A percentile compares a stretch with the other conserved stretches of the same genome.
Evolutionary conservation across 1,140 invertebrate species (phyloP).

Genomic region (Elysia chlorotica): DNA sequence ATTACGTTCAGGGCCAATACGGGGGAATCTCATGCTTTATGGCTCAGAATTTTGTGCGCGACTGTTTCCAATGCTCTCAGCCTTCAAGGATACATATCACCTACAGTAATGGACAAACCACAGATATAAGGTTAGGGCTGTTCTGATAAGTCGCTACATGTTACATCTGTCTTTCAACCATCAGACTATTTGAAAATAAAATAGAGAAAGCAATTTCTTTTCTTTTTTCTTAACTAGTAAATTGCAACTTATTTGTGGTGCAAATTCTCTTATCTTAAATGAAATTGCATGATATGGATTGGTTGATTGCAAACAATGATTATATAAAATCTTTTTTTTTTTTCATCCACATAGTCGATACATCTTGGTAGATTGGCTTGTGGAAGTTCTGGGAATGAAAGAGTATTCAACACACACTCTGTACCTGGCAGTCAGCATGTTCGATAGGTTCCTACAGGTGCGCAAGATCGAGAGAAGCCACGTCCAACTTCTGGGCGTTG

Average conservation of each 20-base stretch:
- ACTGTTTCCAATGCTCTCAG: constrained; percentile 50
- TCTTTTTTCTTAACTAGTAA: background rate
- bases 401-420: constrained; percentile 53
- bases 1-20: constrained; percentile 45
- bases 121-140: constrained; percentile 57
- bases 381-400: constrained; percentile 60
- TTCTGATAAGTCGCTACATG: no score
- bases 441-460: constrained; percentile 53
- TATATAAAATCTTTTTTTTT: background rate
- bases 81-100: constrained; percentile 47
- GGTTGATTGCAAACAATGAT: background rate
- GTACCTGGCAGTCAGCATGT: constrained; percentile 57
- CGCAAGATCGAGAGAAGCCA: constrained; percentile 46
- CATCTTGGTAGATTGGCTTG: constrained; percentile 61
- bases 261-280: background rate
- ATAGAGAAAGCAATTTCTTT: background rate
- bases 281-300: background rate
- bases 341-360: constrained; percentile 44
- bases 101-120: constrained; percentile 49
- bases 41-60: constrained; percentile 44
- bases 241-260: background rate
- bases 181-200: background rate
- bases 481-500: constrained; percentile 58
- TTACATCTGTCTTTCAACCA: background rate
- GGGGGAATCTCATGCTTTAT: constrained; percentile 47